phyloP scores from a whole-genome alignment of 2,888 invertebrate genomes.

The Callyntrura sp. region DNA sequence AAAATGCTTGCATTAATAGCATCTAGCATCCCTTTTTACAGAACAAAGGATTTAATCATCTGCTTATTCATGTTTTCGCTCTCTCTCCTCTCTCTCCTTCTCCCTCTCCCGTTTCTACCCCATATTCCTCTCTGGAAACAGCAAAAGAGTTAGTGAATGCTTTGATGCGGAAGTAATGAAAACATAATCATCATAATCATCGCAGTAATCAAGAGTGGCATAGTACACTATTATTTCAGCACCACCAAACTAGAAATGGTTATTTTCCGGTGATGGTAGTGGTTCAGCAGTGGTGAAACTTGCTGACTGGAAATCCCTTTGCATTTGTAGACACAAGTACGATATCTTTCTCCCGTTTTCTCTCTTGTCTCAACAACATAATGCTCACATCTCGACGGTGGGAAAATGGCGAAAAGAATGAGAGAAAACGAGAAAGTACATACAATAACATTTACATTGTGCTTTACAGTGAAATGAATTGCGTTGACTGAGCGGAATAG shows the following conservation, averaged over 20 bases:
- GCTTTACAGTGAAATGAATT: conserved; percentile 45
- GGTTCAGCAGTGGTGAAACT: not conserved
- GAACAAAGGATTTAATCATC: conserved; percentile 61
- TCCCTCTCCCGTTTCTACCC: conserved; percentile 10
- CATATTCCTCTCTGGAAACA: not conserved
- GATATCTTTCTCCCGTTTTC: not conserved
- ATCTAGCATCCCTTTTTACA: conserved; percentile 54
- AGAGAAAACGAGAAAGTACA: conserved; percentile 20
- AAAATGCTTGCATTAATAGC: conserved; percentile 50
- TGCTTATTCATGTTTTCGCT: conserved; percentile 41
- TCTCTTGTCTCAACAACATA: not conserved
- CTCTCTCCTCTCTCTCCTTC: conserved; percentile 7
- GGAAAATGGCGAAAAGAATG: conserved; percentile 18
- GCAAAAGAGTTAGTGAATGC: conserved; percentile 43
- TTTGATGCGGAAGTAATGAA: conserved; percentile 71
- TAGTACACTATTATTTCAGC: conserved; percentile 61
- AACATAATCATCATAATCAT: conserved; percentile 72
- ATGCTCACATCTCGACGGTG: not conserved
- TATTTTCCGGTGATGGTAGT: conserved; percentile 47
- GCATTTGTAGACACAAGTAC: not conserved
- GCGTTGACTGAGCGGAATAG: conserved; percentile 32
- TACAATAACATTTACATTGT: conserved; percentile 34
- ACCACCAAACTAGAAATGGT: conserved; percentile 58
- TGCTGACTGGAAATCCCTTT: not conserved
- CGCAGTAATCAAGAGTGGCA: conserved; percentile 68